A percentile compares a stretch with the other conserved stretches of the same genome.
These are phyloP conservation scores for Amazona vittata DNA, from an alignment of 2,113 vertebrate genomes.

Conservation along the genomic window DNA sequence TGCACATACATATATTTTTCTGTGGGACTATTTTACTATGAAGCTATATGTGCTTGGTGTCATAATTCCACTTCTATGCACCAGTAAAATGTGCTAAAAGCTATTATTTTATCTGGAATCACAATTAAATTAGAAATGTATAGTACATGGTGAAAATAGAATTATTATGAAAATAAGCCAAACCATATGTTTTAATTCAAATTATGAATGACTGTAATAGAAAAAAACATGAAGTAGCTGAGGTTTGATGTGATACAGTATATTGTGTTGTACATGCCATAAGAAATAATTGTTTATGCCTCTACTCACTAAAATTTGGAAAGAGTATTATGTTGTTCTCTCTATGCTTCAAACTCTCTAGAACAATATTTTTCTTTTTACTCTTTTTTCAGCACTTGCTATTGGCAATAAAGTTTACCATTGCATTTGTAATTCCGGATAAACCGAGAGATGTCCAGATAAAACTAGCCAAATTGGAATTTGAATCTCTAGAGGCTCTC, in stretches of 20 bases:
- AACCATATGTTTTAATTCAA: background rate
- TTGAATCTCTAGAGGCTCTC: slow-evolving; percentile 92
- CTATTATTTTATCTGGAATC: background rate
- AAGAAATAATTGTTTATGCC: background rate
- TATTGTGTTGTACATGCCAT: background rate
- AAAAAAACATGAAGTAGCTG: background rate
- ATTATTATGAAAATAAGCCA: background rate
- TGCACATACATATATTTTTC: background rate
- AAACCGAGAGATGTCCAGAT: slow-evolving; percentile 88
- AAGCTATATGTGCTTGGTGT: background rate
- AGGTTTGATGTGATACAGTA: background rate
- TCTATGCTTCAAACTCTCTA: background rate
- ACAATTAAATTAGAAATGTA: background rate
- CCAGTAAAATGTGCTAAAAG: background rate
- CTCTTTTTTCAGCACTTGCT: slow-evolving; percentile 83
- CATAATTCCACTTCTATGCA: background rate
- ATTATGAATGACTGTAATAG: background rate
- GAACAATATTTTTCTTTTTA: background rate
- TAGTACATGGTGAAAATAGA: background rate
- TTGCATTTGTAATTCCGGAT: slow-evolving; percentile 92
- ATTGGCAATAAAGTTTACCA: slow-evolving; percentile 90
- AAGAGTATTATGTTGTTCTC: background rate
- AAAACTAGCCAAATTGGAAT: slow-evolving; percentile 88
- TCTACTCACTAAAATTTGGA: background rate
- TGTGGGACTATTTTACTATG: background rate